Percentiles rank a stretch among this genome's conserved stretches.
Conservation (phyloP, 2,888 invertebrate genomes). For the Catocala sponsa region DNA sequence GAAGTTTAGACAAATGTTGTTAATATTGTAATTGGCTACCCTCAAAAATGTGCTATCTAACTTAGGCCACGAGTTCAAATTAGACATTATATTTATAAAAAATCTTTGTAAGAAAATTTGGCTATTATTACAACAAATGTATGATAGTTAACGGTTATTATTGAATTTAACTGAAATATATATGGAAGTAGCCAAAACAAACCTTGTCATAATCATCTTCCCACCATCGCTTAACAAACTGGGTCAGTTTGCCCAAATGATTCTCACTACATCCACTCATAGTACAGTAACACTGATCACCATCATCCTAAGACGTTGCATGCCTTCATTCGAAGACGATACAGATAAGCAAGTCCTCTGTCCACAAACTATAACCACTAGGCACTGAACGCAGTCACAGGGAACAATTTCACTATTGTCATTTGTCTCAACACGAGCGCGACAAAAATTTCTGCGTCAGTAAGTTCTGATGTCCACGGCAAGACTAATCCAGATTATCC, state of each 20-base stretch:
- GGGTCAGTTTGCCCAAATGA: conserved; percentile 67
- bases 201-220: conserved; percentile 74
- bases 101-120: too few species aligned
- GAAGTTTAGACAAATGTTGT: too few species aligned
- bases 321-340: neutral
- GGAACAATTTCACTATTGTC: neutral
- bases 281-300: conserved; percentile 21
- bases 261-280: conserved; percentile 63
- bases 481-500: conserved; percentile 65
- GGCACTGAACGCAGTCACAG: neutral
- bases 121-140: too few species aligned
- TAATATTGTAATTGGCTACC: too few species aligned
- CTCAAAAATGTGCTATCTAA: too few species aligned
- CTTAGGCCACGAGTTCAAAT: too few species aligned
- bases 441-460: conserved; percentile 39
- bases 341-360: too few species aligned
- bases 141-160: too few species aligned
- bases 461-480: conserved; percentile 52
- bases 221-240: conserved; percentile 80
- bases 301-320: conserved; percentile 16
- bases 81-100: too few species aligned
- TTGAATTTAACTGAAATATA: too few species aligned
- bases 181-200: conserved; percentile 29
- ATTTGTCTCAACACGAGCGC: neutral
- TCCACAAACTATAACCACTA: neutral